Percentiles rank a stretch among this genome's conserved stretches.
Evolutionary conservation across 2,797 vertebrate genomes (phyloP).

Genomic region (Acanthurus lineatus): DNA sequence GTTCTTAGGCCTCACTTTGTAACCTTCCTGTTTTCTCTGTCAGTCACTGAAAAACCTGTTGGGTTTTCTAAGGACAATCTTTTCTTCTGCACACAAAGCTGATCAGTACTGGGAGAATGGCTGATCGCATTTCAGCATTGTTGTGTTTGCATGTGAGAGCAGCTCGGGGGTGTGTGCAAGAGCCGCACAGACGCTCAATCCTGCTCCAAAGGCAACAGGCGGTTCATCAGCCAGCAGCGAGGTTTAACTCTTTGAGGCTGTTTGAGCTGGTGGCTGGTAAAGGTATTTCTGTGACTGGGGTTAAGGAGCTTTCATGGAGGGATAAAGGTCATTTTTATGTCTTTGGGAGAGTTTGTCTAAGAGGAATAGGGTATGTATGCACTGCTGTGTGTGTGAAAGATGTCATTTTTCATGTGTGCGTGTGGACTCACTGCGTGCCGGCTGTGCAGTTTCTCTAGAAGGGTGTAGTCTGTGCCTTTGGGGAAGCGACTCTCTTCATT

Average conservation of each 20-base stretch:
- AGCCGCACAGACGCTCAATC: slow-evolving; percentile 31
- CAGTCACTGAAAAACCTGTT: slow-evolving; percentile 47
- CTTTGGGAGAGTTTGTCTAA: slow-evolving; percentile 30
- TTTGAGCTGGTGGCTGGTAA: slow-evolving; percentile 25
- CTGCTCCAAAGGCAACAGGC: slow-evolving; percentile 27
- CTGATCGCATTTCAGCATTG: slow-evolving; percentile 81
- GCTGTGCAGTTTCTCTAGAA: slow-evolving; percentile 94
- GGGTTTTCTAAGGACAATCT: slow-evolving; percentile 64
- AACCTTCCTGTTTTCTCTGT: slow-evolving; percentile 36
- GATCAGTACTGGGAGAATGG: slow-evolving; percentile 58
- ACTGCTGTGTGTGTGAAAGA: slow-evolving; percentile 20
- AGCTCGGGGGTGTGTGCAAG: slow-evolving; percentile 39
- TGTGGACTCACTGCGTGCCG: slow-evolving; percentile 89
- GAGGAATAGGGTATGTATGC: slow-evolving; percentile 7
- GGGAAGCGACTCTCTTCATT: slow-evolving; percentile 96
- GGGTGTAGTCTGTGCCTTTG: slow-evolving; percentile 95
- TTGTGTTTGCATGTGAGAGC: slow-evolving; percentile 71
- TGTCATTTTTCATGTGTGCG: background rate
- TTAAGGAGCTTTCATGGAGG: slow-evolving; percentile 33
- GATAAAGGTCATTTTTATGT: slow-evolving; percentile 41
- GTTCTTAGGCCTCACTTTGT: slow-evolving; percentile 38
- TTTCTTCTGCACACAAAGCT: slow-evolving; percentile 73
- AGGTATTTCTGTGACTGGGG: slow-evolving; percentile 19
- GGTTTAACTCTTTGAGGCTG: slow-evolving; percentile 54
- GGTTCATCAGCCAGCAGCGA: background rate